Evolutionary conservation across 2,113 vertebrate genomes (phyloP), one percentile per base, ranked within the genome.

Genomic region (Bungarus multicinctus): DNA sequence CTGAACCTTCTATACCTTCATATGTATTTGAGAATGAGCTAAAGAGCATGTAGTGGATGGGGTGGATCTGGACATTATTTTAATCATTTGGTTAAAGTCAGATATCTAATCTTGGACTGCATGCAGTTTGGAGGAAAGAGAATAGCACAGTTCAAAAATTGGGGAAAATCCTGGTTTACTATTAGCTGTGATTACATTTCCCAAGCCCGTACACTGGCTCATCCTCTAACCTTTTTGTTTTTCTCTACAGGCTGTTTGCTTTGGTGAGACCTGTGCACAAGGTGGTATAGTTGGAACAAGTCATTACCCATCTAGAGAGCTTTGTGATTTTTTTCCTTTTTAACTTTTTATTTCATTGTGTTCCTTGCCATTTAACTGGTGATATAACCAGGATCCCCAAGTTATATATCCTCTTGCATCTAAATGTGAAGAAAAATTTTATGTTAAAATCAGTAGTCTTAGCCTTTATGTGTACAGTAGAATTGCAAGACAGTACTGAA

Each of bases 241-340:
- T 97, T 97, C 96, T 97, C 97, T 97, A 43, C 97, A 98, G 98
- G 96, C 96, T 94, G 74, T 97, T 97, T 96, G 92, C 92, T 96
- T 94, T 96, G 97, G 96, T 96, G 96, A 96, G 97, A 96, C 92
- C 95, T 94, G 96, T 97, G 97, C 95, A 86, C 95, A 94, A 86
- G 95, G 93, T 93, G 95, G 96, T 95, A 95, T 97, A 97, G 25
- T 60, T 60, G 58, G 95, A 96, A 97, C 95, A 95, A 97, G 96
- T 97, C 97, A 96, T 96, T 97, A 95, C n/a, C 95, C 96, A 97
- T 93, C 89, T 95, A 97, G 97, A 97, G 95, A 92, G 39, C 58
- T 95, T 92, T 93, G 54, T 45, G 47, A 58, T 91, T 58, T 16
- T 86, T 93, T 12, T 90, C 90, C 45, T 96, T 96, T 97, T 96